A percentile compares a stretch with the other conserved stretches of the same genome.
Conservation (phyloP, 2,797 vertebrate genomes). For the Atherinosoma microstoma region DNA sequence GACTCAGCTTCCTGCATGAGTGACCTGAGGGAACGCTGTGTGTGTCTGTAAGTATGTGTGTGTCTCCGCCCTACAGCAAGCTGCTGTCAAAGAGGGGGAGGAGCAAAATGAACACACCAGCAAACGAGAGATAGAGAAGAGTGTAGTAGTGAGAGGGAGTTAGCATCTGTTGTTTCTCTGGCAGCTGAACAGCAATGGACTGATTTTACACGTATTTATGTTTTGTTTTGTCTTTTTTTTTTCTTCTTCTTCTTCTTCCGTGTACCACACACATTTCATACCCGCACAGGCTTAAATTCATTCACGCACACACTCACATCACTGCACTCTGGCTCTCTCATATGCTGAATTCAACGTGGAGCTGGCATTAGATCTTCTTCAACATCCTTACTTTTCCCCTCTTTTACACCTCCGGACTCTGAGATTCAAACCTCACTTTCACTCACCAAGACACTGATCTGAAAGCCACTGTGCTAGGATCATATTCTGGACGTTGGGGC, state of each 20-base stretch:
- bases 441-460: slow-evolving; percentile 25
- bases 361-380: slow-evolving; percentile 20
- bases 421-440: slow-evolving; percentile 38
- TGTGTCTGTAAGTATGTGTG: slow-evolving; percentile 44
- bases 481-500: slow-evolving; percentile 51
- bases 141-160: slow-evolving; percentile 63
- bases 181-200: slow-evolving; percentile 67
- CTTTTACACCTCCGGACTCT: slow-evolving; percentile 43
- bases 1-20: slow-evolving; percentile 72
- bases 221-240: slow-evolving; percentile 5
- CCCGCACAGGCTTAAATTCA: slow-evolving; percentile 19
- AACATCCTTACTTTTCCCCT: slow-evolving; percentile 11
- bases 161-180: slow-evolving; percentile 79
- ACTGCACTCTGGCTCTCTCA: slow-evolving; percentile 26
- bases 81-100: slow-evolving; percentile 76
- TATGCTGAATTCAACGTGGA: slow-evolving; percentile 39
- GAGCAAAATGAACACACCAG: slow-evolving; percentile 65
- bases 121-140: slow-evolving; percentile 51
- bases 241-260: too few relatives aligned
- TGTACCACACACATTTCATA: slow-evolving; percentile 38
- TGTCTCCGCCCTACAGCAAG: slow-evolving; percentile 67
- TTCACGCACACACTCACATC: slow-evolving; percentile 23
- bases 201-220: slow-evolving; percentile 40
- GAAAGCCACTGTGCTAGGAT: slow-evolving; percentile 38
- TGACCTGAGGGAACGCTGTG: slow-evolving; percentile 72